Evolutionary conservation across 2,888 invertebrate genomes (phyloP).

Genomic region (Xanthorhoe designata): DNA sequence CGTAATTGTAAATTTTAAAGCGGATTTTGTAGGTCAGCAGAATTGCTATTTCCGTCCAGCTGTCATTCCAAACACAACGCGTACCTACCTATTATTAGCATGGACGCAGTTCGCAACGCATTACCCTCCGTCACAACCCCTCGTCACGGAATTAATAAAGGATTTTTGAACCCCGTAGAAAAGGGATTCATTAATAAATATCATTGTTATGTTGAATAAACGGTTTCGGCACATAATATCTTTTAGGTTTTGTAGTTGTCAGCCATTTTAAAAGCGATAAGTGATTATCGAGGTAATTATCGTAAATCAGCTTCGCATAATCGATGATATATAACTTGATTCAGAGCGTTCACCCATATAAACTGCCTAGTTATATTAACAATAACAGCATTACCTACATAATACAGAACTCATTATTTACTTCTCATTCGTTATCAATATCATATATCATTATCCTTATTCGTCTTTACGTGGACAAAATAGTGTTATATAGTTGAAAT

Average conservation of each 20-base stretch:
- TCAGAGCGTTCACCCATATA: too few relatives aligned
- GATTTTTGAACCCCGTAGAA: neutral
- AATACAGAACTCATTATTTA: too few relatives aligned
- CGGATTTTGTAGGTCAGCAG: neutral
- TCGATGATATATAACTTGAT: too few relatives aligned
- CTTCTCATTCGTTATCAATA: too few relatives aligned
- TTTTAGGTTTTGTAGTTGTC: neutral
- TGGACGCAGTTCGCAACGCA: neutral
- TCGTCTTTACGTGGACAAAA: too few relatives aligned
- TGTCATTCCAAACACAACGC: neutral
- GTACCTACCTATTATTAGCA: neutral
- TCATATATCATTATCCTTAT: too few relatives aligned
- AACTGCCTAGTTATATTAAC: too few relatives aligned
- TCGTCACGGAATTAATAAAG: constrained; percentile 6
- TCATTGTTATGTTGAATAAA: neutral
- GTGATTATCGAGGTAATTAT: too few relatives aligned
- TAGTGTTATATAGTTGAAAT: too few relatives aligned
- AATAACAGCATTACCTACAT: too few relatives aligned
- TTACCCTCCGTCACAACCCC: constrained; percentile 1
- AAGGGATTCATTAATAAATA: neutral
- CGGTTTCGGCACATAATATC: neutral
- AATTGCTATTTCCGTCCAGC: neutral
- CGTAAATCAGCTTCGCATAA: too few relatives aligned
- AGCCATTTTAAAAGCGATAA: neutral
- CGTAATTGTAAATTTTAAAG: too few relatives aligned